Evolutionary conservation across 2,888 invertebrate species (phyloP), one percentile per base, ranked within the genome.

Genomic region (Timandra comae): DNA sequence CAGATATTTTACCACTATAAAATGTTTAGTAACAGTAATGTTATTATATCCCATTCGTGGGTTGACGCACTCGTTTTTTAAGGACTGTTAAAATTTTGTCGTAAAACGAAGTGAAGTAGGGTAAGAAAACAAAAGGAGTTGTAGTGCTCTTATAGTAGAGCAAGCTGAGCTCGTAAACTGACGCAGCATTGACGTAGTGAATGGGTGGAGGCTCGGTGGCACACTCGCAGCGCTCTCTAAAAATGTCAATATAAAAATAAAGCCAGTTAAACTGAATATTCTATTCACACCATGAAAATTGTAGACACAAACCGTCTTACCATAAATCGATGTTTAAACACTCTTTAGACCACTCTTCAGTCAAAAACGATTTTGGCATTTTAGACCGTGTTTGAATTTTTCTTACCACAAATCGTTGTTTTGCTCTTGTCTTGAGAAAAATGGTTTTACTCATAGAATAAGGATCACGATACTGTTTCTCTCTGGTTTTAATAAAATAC

Each of bases 101-200:
- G 54, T 67, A 67, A 69, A 64, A 64, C 52, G 59, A 56, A 62
- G 52, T 62, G 55, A 57, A 63, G 62, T 54, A 44, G 52, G 49
- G 52, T 51, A 54, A 52, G 54, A 54, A 58, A 63, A 75, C 63
- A 76, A 73, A 63, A 67, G 60, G 52, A 57, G 52, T 62, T 63
- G 55, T 67, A 73, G 74, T 63, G 63, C 64, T 63, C 69, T 75
- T 52, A 60, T 56, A 59, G 66, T 70, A 69, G 76, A 68, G 60
- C 60, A 58, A 57, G 58, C 65, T 61, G 59, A 58, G 68, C 65
- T 76, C 76, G 65, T 78, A 79, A 77, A 77, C 62, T 65, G 62
- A 54, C 58, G 60, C 48, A 49, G 58, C 61, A 46, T 49, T 58
- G 63, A 54, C 60, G 63, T 61, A 66, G 63, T 69, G 67, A 71